A percentile compares a stretch with the other conserved stretches of the same genome.
Evolutionary conservation across 2,113 vertebrate species (phyloP).

Genomic region (Campylomormyrus numenius): DNA sequence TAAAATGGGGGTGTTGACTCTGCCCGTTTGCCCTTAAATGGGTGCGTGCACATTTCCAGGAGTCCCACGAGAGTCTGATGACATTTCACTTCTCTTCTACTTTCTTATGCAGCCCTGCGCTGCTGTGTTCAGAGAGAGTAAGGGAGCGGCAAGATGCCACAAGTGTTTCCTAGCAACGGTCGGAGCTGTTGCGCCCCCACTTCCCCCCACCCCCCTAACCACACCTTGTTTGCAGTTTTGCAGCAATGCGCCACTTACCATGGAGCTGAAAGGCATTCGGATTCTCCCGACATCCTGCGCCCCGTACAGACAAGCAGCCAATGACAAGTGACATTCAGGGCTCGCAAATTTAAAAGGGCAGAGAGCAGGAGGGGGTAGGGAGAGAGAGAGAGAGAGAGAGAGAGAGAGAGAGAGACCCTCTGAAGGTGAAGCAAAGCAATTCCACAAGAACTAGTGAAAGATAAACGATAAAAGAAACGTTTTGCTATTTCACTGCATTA

Average conservation of each 20-base stretch:
- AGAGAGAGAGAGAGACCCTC: slow-evolving; percentile 21
- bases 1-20: slow-evolving; percentile 1
- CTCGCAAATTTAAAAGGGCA: slow-evolving; percentile 30
- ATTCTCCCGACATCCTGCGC: slow-evolving; percentile 36
- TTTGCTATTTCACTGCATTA: slow-evolving; percentile 28
- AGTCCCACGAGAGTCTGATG: slow-evolving; percentile 8
- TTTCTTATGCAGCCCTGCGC: not conserved
- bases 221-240: slow-evolving; percentile 32
- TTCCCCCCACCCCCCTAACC: not conserved
- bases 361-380: not conserved
- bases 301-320: slow-evolving; percentile 19
- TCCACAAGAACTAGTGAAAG: slow-evolving; percentile 13
- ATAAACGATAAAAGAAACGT: slow-evolving; percentile 17
- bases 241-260: slow-evolving; percentile 63
- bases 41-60: not conserved
- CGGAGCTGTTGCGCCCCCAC: slow-evolving; percentile 26
- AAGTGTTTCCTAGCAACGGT: slow-evolving; percentile 73
- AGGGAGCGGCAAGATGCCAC: slow-evolving; percentile 50
- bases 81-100: slow-evolving; percentile 16
- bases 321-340: slow-evolving; percentile 43
- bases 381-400: slow-evolving; percentile 20
- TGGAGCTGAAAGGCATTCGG: slow-evolving; percentile 56
- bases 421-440: slow-evolving; percentile 27
- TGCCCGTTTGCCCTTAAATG: not conserved
- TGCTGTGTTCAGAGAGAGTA: slow-evolving; percentile 10